Evolutionary conservation across 2,113 vertebrate genomes (phyloP).

Genomic region (Cephalopterus ornatus): DNA sequence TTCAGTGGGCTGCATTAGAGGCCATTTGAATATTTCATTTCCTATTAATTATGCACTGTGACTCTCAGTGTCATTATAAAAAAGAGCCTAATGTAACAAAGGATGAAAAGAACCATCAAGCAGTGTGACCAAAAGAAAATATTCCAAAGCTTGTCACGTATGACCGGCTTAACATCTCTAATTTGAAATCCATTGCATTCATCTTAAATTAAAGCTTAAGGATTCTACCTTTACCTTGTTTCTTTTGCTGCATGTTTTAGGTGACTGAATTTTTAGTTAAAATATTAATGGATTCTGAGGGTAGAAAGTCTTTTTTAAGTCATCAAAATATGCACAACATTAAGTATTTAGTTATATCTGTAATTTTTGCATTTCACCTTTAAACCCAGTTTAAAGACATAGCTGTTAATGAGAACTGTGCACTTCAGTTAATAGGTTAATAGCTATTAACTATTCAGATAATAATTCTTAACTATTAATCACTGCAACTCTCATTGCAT

Average conservation of each 20-base stretch:
- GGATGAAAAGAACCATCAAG: slow-evolving; percentile 96
- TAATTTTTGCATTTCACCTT: slow-evolving; percentile 84
- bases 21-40: slow-evolving; percentile 99
- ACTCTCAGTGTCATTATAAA: slow-evolving; percentile 99
- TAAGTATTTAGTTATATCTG: slow-evolving; percentile 82
- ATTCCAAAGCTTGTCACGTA: slow-evolving; percentile 98
- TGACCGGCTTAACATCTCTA: slow-evolving; percentile 88
- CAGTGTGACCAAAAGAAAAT: slow-evolving; percentile 88
- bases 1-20: slow-evolving; percentile 98
- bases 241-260: slow-evolving; percentile 81
- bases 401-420: slow-evolving; percentile 80
- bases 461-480: slow-evolving; percentile 85
- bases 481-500: slow-evolving; percentile 73
- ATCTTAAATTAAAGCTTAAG: slow-evolving; percentile 93
- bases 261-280: slow-evolving; percentile 84
- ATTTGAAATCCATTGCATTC: slow-evolving; percentile 92
- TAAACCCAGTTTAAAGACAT: slow-evolving; percentile 79
- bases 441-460: slow-evolving; percentile 83
- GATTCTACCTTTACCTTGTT: slow-evolving; percentile 90
- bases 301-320: slow-evolving; percentile 80
- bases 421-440: slow-evolving; percentile 85
- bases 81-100: slow-evolving; percentile 99
- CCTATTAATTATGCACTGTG: slow-evolving; percentile 99
- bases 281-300: slow-evolving; percentile 83
- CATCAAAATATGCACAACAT: slow-evolving; percentile 81